These are phyloP conservation scores for Caloenas nicobarica DNA, from an alignment of 2,113 vertebrate genomes.

Conservation along the genomic window DNA sequence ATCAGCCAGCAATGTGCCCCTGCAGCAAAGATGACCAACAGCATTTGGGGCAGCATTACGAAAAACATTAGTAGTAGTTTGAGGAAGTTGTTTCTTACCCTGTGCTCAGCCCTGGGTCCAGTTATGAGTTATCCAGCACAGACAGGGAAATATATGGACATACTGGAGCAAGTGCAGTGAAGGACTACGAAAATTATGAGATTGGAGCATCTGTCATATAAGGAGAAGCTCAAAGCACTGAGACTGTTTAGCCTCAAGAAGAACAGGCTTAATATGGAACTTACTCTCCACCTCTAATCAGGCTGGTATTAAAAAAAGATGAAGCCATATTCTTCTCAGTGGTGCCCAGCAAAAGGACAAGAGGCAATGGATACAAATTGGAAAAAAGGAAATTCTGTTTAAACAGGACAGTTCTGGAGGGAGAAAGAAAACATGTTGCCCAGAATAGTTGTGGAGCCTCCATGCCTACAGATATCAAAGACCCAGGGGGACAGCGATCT, in stretches of 20 bases:
- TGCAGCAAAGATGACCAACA: neutral
- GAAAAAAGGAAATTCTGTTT: neutral
- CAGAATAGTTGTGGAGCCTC: neutral
- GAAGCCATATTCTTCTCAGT: neutral
- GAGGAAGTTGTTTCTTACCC: neutral
- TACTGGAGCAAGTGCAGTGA: neutral
- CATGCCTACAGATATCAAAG: neutral
- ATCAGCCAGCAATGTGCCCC: neutral
- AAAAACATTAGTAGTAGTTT: neutral
- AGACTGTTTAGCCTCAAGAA: neutral
- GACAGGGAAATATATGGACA: neutral
- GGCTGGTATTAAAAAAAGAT: neutral
- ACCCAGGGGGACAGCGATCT: neutral
- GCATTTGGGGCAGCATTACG: neutral
- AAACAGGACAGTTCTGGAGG: neutral
- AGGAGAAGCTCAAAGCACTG: neutral
- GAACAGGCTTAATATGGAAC: neutral
- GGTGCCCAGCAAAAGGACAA: neutral
- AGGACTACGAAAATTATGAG: neutral
- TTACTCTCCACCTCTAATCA: no score
- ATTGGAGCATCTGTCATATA: neutral
- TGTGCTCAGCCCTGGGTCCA: neutral
- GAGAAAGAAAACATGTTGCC: neutral
- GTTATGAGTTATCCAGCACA: neutral
- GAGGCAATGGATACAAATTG: neutral